Evolutionary conservation across 1,140 invertebrate species (phyloP).

Genomic region (Ceratina japonica): DNA sequence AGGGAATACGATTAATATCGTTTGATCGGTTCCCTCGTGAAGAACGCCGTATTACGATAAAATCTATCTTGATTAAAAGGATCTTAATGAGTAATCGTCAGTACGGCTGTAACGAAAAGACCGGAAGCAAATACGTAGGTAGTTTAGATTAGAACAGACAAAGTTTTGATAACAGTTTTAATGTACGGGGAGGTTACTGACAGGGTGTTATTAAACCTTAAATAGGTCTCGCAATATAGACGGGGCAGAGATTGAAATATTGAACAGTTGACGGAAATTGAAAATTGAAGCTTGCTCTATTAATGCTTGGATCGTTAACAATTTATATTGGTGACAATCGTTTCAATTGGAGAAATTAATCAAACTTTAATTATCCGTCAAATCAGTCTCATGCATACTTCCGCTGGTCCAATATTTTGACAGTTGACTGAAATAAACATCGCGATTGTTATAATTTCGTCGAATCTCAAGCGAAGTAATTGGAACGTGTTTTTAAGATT

Average conservation of each 20-base stretch:
- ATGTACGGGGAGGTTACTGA: background rate
- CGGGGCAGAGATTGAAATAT: no score
- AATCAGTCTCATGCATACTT: background rate
- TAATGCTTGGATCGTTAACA: background rate
- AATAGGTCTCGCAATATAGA: background rate
- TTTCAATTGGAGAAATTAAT: background rate
- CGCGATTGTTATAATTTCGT: no score
- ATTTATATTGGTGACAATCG: background rate
- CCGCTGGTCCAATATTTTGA: background rate
- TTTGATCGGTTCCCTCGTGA: conserved; percentile 54
- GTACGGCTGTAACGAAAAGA: background rate
- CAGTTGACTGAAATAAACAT: background rate
- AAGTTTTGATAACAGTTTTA: background rate
- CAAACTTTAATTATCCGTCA: background rate
- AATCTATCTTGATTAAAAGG: background rate
- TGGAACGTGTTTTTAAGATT: no score
- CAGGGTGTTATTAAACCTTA: background rate
- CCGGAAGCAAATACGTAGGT: background rate
- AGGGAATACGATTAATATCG: conserved; percentile 51
- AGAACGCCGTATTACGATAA: background rate
- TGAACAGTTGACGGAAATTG: background rate
- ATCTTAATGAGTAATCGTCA: conserved; percentile 5
- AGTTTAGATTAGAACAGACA: background rate
- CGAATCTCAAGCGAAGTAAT: no score
- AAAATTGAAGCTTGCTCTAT: background rate